phyloP scores from a whole-genome alignment of 2,113 vertebrate species.

The Sturnira hondurensis region DNA sequence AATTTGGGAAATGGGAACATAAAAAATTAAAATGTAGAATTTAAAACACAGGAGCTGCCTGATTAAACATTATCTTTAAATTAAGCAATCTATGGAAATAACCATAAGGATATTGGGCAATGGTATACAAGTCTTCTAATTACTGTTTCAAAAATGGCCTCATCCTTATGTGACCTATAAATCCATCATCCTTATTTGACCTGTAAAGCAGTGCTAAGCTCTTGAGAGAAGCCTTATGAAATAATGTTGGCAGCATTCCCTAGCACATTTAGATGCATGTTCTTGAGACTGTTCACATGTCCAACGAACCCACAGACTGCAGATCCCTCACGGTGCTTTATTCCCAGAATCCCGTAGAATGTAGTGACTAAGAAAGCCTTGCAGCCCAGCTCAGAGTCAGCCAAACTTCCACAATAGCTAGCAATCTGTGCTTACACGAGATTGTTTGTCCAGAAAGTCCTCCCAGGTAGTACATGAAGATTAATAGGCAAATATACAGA shows the following conservation, averaged over 20 bases:
- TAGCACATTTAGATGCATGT: not conserved
- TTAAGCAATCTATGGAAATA: not conserved
- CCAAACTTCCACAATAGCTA: not conserved
- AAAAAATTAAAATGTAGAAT: not conserved
- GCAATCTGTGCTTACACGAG: not conserved
- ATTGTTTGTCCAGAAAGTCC: not conserved
- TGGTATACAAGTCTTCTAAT: not conserved
- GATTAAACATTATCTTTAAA: constrained; percentile 10
- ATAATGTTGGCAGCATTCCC: not conserved
- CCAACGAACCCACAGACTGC: not conserved
- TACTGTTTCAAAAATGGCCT: not conserved
- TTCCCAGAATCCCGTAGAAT: not conserved
- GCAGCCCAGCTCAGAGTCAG: not conserved
- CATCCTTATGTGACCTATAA: not conserved
- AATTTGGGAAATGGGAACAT: not conserved
- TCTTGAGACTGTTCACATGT: not conserved
- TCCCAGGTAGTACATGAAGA: not conserved
- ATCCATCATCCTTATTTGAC: not conserved
- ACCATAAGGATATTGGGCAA: not conserved
- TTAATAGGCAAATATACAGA: not conserved
- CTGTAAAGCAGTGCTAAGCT: not conserved
- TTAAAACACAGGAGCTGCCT: not conserved
- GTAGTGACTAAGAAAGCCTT: not conserved
- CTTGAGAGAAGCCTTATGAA: not conserved
- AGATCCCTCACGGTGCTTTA: not conserved